These are phyloP conservation scores for Mormyrus iriodes DNA, from an alignment of 2,113 vertebrate species.

Conservation along the genomic window DNA sequence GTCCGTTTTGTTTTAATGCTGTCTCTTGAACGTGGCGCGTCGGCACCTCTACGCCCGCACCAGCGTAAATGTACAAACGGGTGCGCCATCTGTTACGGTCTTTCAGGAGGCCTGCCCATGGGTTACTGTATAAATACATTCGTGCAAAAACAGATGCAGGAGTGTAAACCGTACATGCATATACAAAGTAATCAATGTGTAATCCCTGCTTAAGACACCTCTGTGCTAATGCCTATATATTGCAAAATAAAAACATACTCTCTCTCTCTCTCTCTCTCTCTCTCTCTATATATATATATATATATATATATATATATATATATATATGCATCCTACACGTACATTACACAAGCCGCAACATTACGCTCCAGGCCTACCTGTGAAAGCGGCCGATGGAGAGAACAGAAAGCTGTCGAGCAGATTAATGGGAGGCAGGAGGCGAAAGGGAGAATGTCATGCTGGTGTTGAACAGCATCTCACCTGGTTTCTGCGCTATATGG, in stretches of 20 bases:
- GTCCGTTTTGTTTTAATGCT: not conserved
- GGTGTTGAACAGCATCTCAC: conserved; percentile 16
- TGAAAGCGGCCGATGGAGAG: not conserved
- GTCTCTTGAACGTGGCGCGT: not conserved
- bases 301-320: not conserved
- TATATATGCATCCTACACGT: not conserved
- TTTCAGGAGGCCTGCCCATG: not conserved
- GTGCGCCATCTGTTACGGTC: conserved; percentile 9
- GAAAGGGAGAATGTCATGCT: conserved; percentile 1
- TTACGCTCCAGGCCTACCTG: not conserved
- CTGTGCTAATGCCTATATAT: not conserved
- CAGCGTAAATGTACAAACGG: not conserved
- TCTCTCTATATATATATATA: no score
- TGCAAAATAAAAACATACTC: not conserved
- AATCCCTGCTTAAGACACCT: not conserved
- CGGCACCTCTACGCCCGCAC: not conserved
- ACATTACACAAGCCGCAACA: not conserved
- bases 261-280: no score
- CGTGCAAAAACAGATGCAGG: not conserved
- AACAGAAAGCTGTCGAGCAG: not conserved
- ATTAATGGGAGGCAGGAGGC: not conserved
- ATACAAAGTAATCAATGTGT: not conserved
- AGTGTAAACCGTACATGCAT: not conserved
- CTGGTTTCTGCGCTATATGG: conserved; percentile 7
- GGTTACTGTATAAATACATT: not conserved